Base-by-base conservation (phyloP, 2,797 vertebrate genomes). In the Neosalanx taihuensis region DNA sequence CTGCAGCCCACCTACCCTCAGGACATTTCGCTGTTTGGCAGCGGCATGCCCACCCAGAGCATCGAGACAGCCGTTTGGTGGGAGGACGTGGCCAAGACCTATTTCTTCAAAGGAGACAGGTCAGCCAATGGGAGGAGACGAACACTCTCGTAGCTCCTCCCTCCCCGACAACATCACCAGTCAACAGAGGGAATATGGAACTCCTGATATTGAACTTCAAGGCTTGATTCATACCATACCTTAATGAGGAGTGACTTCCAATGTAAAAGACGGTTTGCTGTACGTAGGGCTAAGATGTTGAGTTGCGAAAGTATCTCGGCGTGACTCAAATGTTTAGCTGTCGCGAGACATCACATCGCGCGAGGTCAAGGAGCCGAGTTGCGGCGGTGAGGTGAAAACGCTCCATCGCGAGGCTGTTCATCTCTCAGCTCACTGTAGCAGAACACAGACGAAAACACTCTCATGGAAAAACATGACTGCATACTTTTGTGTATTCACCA, bases 21-120 rank as follows among this genome's bases (percentile, higher is more conserved):
- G 88, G 95, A 98, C 88, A 93, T 99, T 90, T 91, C 97, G 72
- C 92, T 96, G 72, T 95, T 99, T 37, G 97, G 97, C 84, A 97
- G 85, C 4, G 95, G 96, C 76, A 97, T 98, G 90, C 96, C 96
- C 68, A 94, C 95, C 4, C 96, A 98, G 83, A 97, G 95, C 64
- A 98, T 99, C 56, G 97, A 99, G 90, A 97, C 96, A 57, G 97
- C 97, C 72, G 96, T 99, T 81, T 99, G 97, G 97, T 99, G 97
- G 97, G 97, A 98, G 89, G 96, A 98, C 4, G 97, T 95, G 76
- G 95, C 97, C 80, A 99, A 99, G 92, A 99, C 97, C 68, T 99
- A 99, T 88, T 99, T 99, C 91, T 99, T 99, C 93, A 98, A 99
- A 92, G 97, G 97, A 76, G 97, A 98, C 92, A 96, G 97, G 97